Conservation (phyloP, 2,797 vertebrate genomes). For the Aplochiton taeniatus region DNA sequence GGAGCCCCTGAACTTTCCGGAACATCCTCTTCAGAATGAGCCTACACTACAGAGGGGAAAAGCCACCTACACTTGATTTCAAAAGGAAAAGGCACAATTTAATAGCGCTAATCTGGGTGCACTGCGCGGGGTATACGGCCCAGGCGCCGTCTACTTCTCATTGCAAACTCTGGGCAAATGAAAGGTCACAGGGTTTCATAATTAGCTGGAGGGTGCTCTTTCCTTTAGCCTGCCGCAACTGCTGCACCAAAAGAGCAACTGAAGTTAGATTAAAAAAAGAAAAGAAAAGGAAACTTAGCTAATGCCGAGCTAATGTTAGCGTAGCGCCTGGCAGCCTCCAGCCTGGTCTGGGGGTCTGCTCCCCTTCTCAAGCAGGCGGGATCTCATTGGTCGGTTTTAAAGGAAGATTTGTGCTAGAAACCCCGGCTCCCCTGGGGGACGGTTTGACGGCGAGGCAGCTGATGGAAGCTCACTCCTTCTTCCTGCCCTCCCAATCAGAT, state of each 20-base stretch:
- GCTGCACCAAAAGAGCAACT: conserved; percentile 17
- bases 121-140: no score
- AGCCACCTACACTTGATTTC: background rate
- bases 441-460: no score
- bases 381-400: no score
- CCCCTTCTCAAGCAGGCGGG: no score
- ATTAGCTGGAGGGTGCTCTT: conserved; percentile 40
- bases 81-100: conserved; percentile 44
- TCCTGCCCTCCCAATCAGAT: conserved; percentile 5
- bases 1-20: background rate
- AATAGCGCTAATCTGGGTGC: background rate
- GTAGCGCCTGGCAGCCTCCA: no score
- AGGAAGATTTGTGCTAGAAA: no score
- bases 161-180: conserved; percentile 69
- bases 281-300: conserved; percentile 26
- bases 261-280: conserved; percentile 37
- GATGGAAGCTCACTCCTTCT: no score
- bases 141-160: conserved; percentile 63
- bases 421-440: no score
- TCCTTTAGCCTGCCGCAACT: background rate
- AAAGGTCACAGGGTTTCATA: conserved; percentile 69
- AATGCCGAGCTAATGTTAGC: conserved; percentile 54
- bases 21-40: background rate
- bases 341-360: no score
- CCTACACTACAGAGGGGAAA: background rate